Percentiles rank a stretch among this genome's conserved stretches.
Evolutionary conservation across 2,797 vertebrate species (phyloP).

Genomic region (Aplochiton taeniatus): DNA sequence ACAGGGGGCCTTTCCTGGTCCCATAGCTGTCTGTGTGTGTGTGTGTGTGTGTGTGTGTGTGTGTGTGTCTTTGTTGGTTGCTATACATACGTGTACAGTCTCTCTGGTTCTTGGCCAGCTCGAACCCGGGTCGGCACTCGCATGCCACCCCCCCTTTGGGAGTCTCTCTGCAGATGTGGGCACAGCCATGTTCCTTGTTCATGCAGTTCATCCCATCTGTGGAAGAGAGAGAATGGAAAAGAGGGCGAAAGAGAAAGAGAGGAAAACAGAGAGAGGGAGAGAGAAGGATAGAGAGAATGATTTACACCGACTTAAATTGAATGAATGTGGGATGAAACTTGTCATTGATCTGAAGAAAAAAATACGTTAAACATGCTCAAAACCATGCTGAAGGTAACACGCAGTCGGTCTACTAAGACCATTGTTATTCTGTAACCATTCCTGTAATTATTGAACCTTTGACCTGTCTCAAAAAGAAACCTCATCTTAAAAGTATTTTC

Average conservation of each 20-base stretch:
- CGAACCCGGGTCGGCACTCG: constrained; percentile 96
- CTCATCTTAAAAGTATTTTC: no score
- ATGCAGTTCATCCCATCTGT: constrained; percentile 90
- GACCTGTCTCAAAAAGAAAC: no score
- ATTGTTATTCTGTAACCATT: no score
- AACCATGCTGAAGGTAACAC: no score
- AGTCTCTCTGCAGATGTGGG: constrained; percentile 97
- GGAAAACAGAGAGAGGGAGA: constrained; percentile 33
- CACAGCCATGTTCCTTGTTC: constrained; percentile 98
- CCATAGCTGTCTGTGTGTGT: not conserved
- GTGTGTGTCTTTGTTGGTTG: not conserved
- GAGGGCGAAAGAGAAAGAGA: not conserved
- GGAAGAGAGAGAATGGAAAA: constrained; percentile 44
- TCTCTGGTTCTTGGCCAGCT: constrained; percentile 95
- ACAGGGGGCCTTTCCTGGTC: not conserved
- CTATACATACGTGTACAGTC: constrained; percentile 96
- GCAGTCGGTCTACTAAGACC: no score
- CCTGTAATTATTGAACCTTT: no score
- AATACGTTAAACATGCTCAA: not conserved
- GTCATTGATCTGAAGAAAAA: constrained; percentile 19
- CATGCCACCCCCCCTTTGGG: constrained; percentile 97
- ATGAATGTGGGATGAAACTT: constrained; percentile 14
- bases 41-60: constrained; percentile 3
- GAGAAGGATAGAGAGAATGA: not conserved
- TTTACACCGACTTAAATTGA: not conserved